Evolutionary conservation across 2,797 vertebrate genomes (phyloP).

Genomic region (Acanthiza pusilla): DNA sequence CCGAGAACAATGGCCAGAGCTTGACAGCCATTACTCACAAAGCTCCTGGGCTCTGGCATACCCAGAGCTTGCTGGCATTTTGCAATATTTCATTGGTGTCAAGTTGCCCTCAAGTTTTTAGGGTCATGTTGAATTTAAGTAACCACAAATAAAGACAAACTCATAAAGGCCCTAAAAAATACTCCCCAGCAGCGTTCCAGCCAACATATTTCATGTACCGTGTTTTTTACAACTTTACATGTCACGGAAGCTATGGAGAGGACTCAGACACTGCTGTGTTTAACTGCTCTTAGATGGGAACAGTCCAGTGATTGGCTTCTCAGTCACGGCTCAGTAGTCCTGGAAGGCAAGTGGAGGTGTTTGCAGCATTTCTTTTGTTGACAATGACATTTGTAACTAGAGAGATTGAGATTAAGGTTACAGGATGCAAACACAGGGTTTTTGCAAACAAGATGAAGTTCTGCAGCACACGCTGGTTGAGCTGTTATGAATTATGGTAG

Average conservation of each 20-base stretch:
- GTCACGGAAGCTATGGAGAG: accelerated
- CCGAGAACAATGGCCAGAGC: neutral
- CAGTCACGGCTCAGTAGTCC: neutral
- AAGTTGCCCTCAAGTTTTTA: neutral
- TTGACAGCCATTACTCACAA: neutral
- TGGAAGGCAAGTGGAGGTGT: neutral
- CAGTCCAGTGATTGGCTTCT: neutral
- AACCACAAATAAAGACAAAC: neutral
- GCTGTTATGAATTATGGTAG: neutral
- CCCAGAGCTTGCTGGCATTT: neutral
- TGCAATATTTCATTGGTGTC: neutral
- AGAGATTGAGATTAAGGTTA: neutral
- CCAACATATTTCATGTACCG: accelerated
- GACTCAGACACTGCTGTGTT: neutral
- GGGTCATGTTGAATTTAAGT: neutral
- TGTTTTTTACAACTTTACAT: neutral
- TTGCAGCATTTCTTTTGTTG: neutral
- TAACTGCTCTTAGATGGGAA: neutral
- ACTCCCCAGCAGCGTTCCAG: neutral
- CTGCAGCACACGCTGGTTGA: neutral
- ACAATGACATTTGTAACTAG: neutral
- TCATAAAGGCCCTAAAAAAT: neutral
- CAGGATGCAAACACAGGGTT: neutral
- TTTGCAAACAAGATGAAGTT: neutral
- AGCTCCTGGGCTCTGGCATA: neutral